Percentiles rank a stretch among this genome's conserved stretches.
Conservation (phyloP, 2,113 vertebrate species). For the Limanda limanda region DNA sequence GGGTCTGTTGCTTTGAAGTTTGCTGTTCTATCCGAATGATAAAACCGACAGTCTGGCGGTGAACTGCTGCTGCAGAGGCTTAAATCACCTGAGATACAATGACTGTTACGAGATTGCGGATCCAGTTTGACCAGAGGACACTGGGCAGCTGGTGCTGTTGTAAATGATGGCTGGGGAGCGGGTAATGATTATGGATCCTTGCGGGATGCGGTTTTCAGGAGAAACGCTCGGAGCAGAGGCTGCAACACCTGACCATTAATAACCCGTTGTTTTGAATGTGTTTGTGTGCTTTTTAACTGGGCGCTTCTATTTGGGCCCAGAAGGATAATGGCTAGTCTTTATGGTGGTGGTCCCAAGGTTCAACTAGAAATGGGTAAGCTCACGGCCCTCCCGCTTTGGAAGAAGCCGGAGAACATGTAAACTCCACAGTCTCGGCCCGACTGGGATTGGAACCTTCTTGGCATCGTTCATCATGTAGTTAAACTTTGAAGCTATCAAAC, state of each 20-base stretch:
- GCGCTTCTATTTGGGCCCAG: slow-evolving; percentile 49
- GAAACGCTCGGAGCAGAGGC: slow-evolving; percentile 62
- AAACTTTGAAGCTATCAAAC: too few relatives aligned
- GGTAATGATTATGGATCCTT: slow-evolving; percentile 65
- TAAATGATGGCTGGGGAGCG: slow-evolving; percentile 65
- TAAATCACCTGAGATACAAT: slow-evolving; percentile 53
- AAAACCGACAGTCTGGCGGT: slow-evolving; percentile 64
- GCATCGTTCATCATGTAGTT: too few relatives aligned
- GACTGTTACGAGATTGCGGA: slow-evolving; percentile 38
- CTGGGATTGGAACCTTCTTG: too few relatives aligned
- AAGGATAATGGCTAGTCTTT: slow-evolving; percentile 26
- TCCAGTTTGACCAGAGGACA: slow-evolving; percentile 69
- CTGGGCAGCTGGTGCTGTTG: slow-evolving; percentile 66
- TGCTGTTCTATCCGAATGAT: slow-evolving; percentile 56
- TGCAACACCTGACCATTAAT: slow-evolving; percentile 66
- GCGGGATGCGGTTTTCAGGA: slow-evolving; percentile 58
- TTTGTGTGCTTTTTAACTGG: slow-evolving; percentile 42
- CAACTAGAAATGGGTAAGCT: slow-evolving; percentile 35
- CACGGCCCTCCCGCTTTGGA: background rate
- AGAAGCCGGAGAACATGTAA: too few relatives aligned
- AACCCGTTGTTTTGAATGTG: slow-evolving; percentile 64
- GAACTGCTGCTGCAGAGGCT: slow-evolving; percentile 37
- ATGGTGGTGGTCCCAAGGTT: slow-evolving; percentile 20
- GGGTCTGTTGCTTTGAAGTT: slow-evolving; percentile 35
- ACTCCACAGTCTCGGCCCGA: too few relatives aligned